Percentiles rank a stretch among this genome's conserved stretches.
Evolutionary conservation across 1,140 invertebrate species (phyloP).

Genomic region (Saxidomus purpurata): DNA sequence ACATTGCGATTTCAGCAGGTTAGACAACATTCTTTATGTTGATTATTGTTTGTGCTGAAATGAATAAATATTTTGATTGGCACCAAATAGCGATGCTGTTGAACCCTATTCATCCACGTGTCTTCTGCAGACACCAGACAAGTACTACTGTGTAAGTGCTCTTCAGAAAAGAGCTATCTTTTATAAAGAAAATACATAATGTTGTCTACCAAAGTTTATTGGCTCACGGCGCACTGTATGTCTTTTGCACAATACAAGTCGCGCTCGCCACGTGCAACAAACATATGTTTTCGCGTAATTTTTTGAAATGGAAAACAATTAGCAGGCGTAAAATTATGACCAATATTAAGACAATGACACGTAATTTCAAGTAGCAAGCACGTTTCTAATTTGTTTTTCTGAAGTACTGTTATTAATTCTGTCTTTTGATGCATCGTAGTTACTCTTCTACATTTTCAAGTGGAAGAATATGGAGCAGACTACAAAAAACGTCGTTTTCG

Average conservation of each 20-base stretch:
- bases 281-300: neutral
- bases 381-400: conserved; percentile 39
- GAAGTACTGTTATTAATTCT: conserved; percentile 21
- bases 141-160: neutral
- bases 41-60: too few species aligned
- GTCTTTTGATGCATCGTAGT: conserved; percentile 18
- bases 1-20: too few species aligned
- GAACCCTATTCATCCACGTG: neutral
- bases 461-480: neutral
- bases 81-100: neutral
- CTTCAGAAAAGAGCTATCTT: neutral
- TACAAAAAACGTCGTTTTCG: neutral
- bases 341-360: conserved; percentile 1
- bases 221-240: neutral
- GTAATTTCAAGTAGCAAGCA: conserved; percentile 14
- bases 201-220: neutral
- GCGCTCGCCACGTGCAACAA: neutral
- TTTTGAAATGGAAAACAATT: conserved; percentile 5
- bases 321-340: neutral
- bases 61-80: neutral
- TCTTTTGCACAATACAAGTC: neutral
- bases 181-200: neutral
- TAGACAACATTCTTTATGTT: too few species aligned
- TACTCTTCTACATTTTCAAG: neutral
- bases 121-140: neutral